Base-by-base conservation (phyloP, 2,113 vertebrate species). In the Hydropotes inermis region DNA sequence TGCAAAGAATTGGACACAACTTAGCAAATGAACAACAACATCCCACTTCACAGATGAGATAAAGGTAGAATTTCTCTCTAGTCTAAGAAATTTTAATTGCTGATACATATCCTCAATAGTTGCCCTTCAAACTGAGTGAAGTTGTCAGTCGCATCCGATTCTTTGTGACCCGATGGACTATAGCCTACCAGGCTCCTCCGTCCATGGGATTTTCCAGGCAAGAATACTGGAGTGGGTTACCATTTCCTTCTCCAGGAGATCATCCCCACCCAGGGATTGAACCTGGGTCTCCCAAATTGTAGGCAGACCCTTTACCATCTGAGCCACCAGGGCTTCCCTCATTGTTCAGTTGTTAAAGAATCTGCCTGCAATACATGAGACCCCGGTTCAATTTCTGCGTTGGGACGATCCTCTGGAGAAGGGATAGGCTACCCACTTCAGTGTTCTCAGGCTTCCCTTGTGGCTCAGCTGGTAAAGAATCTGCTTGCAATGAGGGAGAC, bases 91-190 rank as follows among this genome's bases (percentile, higher is more conserved):
- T 5, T 70, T 81, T 64, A 89, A 76, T 47, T 93, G 82, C 25
- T 28, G 12, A 84, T 76, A 74, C 8, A 83, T 21, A 28, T 33
- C 39, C 10, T 7, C 57, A 88, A 50, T 28, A 27, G 43, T n/a
- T 47, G 54, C 36, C 17, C 7, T 76, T 61, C 50, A 78, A 64
- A 78, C 21, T 84, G 50, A 14, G 39, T 33, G 61, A 67, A 67
- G 16, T n/a, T 0, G 7, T 19, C 61, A 67, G 64, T 67, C 2
- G 1, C 5, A 2, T 36, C 64, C 0, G 2, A 67, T 17, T 36
- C 17, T 36, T 5, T 11, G 33, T 0, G 1, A 19, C 3, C 7
- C 16, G 0, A 9, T 8, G 16, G 7, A 64, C 61, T 17, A 16
- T 19, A 17, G 8, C 64, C 64, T 36, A 67, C 8, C 33, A 67